Percentiles rank a stretch among this genome's conserved stretches.
phyloP scores from a whole-genome alignment of 2,888 invertebrate genomes.

The Beris chalybata region DNA sequence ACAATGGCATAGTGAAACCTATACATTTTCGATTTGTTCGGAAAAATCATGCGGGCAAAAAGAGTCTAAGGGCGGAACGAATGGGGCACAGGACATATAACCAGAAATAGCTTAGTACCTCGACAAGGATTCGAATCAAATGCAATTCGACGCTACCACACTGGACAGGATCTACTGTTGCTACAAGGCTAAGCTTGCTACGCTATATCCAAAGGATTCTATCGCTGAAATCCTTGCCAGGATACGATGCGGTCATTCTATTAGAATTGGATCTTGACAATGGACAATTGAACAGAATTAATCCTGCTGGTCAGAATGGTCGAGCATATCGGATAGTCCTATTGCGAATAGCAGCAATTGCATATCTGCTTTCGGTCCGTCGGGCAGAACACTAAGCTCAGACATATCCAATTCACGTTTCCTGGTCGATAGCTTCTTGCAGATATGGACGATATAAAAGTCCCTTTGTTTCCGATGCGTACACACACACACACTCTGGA shows the following conservation, averaged over 20 bases:
- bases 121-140: slow-evolving; percentile 12
- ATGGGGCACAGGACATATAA: no score
- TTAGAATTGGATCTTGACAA: slow-evolving; percentile 28
- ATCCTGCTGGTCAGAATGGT: slow-evolving; percentile 10
- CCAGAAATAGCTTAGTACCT: not conserved
- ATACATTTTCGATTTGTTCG: no score
- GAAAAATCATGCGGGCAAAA: no score
- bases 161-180: slow-evolving; percentile 1
- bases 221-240: slow-evolving; percentile 6
- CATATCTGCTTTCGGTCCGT: not conserved
- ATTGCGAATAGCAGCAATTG: not conserved
- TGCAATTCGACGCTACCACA: slow-evolving; percentile 14
- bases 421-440: no score
- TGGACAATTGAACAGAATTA: slow-evolving; percentile 29
- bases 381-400: no score
- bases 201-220: not conserved
- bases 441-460: no score
- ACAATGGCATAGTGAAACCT: no score
- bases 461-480: no score
- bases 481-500: no score
- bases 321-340: slow-evolving; percentile 1
- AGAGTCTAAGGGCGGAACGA: no score
- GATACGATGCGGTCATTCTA: slow-evolving; percentile 27
- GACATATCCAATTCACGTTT: no score
- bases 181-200: not conserved